Percentiles rank a stretch among this genome's conserved stretches.
Conservation (phyloP, 2,888 invertebrate genomes). For the Tipula helvola region DNA sequence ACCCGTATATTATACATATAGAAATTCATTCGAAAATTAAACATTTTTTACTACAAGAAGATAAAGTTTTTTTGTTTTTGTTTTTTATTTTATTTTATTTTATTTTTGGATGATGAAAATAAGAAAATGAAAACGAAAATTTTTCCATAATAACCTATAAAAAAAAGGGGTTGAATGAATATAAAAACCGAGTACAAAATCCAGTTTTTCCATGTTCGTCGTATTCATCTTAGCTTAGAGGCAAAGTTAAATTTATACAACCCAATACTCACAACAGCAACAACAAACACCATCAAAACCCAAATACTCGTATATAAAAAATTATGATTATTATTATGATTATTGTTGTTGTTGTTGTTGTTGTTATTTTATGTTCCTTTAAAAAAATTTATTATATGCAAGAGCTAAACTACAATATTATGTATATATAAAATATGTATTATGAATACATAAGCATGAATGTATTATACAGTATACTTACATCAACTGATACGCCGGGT, state of each 20-base stretch:
- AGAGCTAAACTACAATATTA: background rate
- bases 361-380: background rate
- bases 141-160: background rate
- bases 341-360: background rate
- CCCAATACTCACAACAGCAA: background rate
- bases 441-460: background rate
- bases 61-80: background rate
- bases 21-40: background rate
- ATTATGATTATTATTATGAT: background rate
- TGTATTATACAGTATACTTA: slow-evolving; percentile 42
- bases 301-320: background rate
- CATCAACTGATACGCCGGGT: slow-evolving; percentile 74
- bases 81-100: background rate
- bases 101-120: background rate
- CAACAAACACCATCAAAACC: background rate
- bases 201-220: background rate
- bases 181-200: background rate
- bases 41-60: background rate
- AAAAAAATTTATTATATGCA: background rate
- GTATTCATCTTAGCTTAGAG: background rate
- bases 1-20: background rate
- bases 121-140: background rate
- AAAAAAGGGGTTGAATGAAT: background rate
- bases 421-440: background rate
- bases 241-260: background rate